Conservation (phyloP, 2,113 vertebrate genomes). For the Orycteropus afer region DNA sequence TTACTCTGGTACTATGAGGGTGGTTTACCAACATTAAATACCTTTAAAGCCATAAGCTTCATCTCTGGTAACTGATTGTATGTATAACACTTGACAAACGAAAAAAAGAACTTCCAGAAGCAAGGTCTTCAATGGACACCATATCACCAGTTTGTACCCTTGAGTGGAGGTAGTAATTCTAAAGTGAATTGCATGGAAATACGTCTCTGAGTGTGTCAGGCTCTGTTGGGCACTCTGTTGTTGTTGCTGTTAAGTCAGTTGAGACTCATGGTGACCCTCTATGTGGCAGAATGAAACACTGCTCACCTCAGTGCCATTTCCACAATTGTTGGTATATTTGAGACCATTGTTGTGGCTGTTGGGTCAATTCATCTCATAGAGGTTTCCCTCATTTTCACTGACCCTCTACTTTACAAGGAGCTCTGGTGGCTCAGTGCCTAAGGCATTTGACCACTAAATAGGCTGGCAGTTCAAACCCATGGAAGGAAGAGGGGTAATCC, state of each 20-base stretch:
- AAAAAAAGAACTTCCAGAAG: background rate
- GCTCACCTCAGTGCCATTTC: background rate
- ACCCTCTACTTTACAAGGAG: background rate
- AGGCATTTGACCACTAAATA: too few relatives aligned
- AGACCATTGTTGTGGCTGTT: background rate
- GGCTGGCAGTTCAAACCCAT: too few relatives aligned
- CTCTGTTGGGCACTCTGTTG: background rate
- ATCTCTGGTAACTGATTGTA: background rate
- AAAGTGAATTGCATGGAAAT: background rate
- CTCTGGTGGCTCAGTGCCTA: too few relatives aligned
- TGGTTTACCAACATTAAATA: background rate
- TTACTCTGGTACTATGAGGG: background rate
- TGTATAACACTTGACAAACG: background rate
- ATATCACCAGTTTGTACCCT: background rate
- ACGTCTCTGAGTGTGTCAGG: background rate
- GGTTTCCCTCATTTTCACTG: background rate
- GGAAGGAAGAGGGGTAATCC: too few relatives aligned
- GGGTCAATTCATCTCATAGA: background rate
- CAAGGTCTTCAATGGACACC: background rate
- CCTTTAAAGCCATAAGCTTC: background rate
- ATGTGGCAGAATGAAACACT: too few relatives aligned
- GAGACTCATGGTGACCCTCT: background rate
- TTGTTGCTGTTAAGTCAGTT: background rate
- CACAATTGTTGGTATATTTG: background rate
- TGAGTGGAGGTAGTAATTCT: background rate